phyloP scores from a whole-genome alignment of 2,888 invertebrate species.

The Pyralis farinalis region DNA sequence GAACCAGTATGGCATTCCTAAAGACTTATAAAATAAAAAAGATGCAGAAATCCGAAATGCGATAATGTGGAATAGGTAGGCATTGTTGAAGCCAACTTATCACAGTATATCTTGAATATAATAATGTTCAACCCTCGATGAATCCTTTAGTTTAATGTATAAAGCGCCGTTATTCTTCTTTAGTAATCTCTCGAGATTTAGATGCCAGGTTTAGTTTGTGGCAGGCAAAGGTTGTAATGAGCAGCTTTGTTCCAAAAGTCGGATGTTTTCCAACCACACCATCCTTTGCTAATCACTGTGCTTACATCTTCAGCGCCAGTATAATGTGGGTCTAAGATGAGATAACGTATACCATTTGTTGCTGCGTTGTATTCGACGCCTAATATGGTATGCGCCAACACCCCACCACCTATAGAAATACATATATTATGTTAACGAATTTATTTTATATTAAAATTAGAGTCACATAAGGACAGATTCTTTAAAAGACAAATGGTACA shows the following conservation, averaged over 20 bases:
- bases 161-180: background rate
- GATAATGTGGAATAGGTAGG: conserved; percentile 16
- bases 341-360: conserved; percentile 91
- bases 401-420: conserved; percentile 90
- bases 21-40: background rate
- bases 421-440: too few species aligned
- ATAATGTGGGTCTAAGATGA: conserved; percentile 99
- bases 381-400: conserved; percentile 98
- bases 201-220: conserved; percentile 79
- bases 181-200: conserved; percentile 24
- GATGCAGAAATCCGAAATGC: conserved; percentile 14
- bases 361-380: conserved; percentile 93
- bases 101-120: conserved; percentile 15
- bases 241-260: conserved; percentile 97
- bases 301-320: conserved; percentile 92
- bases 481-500: too few species aligned
- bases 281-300: conserved; percentile 90
- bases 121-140: background rate
- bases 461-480: too few species aligned
- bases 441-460: too few species aligned
- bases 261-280: conserved; percentile 98
- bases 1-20: background rate
- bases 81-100: conserved; percentile 19
- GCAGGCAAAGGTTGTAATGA: conserved; percentile 98
- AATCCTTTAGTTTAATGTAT: background rate